A percentile compares a stretch with the other conserved stretches of the same genome.
Conservation (phyloP, 2,113 vertebrate genomes). For the Pycnonotus jocosus region DNA sequence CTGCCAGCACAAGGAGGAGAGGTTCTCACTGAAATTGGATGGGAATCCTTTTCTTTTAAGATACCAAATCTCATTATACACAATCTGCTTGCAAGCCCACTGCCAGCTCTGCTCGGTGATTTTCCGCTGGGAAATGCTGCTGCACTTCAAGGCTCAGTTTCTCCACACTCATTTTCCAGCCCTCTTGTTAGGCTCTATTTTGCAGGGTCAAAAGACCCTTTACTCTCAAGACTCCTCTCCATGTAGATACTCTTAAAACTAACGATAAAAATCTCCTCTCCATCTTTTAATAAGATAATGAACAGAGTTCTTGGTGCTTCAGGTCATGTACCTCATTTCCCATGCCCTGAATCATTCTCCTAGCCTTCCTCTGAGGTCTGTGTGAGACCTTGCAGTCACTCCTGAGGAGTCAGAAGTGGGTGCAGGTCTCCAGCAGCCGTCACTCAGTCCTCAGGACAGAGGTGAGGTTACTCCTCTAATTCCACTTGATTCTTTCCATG, state of each 20-base stretch:
- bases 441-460: not conserved
- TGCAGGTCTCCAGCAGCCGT: not conserved
- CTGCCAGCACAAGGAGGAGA: not conserved
- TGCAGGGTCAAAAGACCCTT: constrained; percentile 45
- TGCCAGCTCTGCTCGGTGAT: not conserved
- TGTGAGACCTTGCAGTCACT: not conserved
- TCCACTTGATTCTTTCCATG: not conserved
- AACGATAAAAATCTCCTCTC: not conserved
- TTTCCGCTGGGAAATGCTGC: not conserved
- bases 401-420: not conserved
- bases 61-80: not conserved
- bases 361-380: not conserved
- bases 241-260: not conserved
- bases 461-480: not conserved
- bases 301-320: not conserved
- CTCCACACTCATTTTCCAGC: not conserved
- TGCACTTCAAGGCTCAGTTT: not conserved
- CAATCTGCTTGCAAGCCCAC: not conserved
- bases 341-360: not conserved
- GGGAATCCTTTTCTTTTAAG: not conserved
- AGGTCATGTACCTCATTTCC: not conserved
- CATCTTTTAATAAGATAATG: constrained; percentile 19
- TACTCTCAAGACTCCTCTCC: not conserved
- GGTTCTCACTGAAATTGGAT: not conserved
- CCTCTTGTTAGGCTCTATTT: constrained; percentile 11